Evolutionary conservation across 2,888 invertebrate genomes (phyloP), one percentile per base, ranked within the genome.

Genomic region (Crocallis elinguaria): DNA sequence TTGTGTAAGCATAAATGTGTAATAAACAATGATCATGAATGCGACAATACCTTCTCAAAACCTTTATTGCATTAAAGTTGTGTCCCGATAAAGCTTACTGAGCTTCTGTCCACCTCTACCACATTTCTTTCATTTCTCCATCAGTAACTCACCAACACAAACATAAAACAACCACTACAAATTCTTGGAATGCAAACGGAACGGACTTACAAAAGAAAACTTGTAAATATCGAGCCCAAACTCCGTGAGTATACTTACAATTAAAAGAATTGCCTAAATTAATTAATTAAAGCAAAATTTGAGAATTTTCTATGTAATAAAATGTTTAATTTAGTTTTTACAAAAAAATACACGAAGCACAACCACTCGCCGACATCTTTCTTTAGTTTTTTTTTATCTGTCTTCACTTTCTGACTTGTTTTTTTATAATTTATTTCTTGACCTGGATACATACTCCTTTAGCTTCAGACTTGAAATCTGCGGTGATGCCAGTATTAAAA

Each of bases 331-430:
- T n/a, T n/a, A 43, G 46, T 60, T 63, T 57, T 61, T 73, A 69
- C 21, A 55, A 75, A 70, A 80, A 79, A 72, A 73, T 79, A 67
- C 74, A 82, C 68, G 67, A 82, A 69, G 73, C 78, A 84, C 84
- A 79, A 82, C 81, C 78, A 82, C 78, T 78, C 70, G 73, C 82
- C 79, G 83, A 86, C 87, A 86, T 86, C 78, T 86, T 86, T 74
- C 44, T 51, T 65, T 64, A 55, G 39, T 54, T 30, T 52, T 43
- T 37, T 37, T 37, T 12, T 25, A 27, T 8, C 39, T 32, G 8
- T 13, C 14, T 14, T 30, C 14, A 14, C 14, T 14, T 32, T 32
- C 7, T 30, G 2, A 4, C 25, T 32, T 50, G n/a, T 9, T 1
- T 29, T 32, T n/a, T 19, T 30, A n/a, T n/a, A n/a, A n/a, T n/a